A percentile compares a stretch with the other conserved stretches of the same genome.
phyloP scores from a whole-genome alignment of 2,113 vertebrate genomes.

The Pluvianellus socialis region DNA sequence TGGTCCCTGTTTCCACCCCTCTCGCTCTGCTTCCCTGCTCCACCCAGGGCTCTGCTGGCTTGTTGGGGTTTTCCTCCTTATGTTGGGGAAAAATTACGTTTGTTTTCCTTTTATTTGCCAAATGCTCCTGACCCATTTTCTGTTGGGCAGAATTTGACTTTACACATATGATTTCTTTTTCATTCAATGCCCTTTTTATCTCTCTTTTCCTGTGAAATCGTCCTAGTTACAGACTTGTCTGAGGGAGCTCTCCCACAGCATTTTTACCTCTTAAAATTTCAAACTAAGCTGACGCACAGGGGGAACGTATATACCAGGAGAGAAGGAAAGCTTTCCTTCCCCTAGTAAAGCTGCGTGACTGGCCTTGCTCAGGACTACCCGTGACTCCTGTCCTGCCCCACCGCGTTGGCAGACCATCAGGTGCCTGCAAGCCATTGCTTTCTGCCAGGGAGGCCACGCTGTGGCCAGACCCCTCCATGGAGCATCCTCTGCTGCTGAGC shows the following conservation, averaged over 20 bases:
- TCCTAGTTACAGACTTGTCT: neutral
- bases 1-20: neutral
- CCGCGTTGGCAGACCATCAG: fast-evolving
- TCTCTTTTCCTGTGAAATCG: neutral
- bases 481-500: neutral
- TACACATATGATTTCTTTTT: fast-evolving
- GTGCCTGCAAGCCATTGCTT: neutral
- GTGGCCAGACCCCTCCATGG: neutral
- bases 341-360: neutral
- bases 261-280: neutral
- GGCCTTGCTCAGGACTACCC: fast-evolving
- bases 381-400: neutral
- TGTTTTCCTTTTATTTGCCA: neutral
- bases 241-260: neutral
- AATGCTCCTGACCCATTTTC: neutral
- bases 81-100: neutral
- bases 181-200: neutral
- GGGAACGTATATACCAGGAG: neutral
- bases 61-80: neutral
- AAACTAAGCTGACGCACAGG: neutral
- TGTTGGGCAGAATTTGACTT: neutral
- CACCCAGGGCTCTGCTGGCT: neutral
- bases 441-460: neutral
- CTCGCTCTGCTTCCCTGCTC: fast-evolving
- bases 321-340: neutral